These are phyloP conservation scores for Reticulitermes speratus DNA, from an alignment of 1,140 invertebrate species.

Conservation along the genomic window DNA sequence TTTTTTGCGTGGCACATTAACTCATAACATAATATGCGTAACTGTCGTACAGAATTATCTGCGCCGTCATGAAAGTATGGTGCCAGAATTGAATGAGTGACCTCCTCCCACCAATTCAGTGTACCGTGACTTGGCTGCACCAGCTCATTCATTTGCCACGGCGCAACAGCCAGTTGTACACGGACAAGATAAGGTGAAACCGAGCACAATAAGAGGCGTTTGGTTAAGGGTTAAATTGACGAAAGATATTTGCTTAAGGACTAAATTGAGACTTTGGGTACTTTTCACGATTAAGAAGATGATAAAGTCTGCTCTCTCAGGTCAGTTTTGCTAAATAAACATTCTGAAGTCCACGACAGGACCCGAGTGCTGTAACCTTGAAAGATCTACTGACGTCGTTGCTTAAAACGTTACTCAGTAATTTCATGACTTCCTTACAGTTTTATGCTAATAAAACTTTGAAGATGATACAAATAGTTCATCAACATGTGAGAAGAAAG, in stretches of 20 bases:
- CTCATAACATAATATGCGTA: not conserved
- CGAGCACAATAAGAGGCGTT: too few relatives aligned
- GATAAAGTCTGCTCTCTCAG: not conserved
- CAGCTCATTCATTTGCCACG: not conserved
- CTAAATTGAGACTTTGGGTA: not conserved
- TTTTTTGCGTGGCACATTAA: not conserved
- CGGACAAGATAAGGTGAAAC: not conserved
- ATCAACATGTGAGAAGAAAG: not conserved
- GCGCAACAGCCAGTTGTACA: not conserved
- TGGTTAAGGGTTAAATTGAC: too few relatives aligned
- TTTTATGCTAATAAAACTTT: not conserved
- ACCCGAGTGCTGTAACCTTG: not conserved
- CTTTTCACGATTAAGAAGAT: not conserved
- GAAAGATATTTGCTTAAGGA: too few relatives aligned
- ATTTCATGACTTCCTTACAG: not conserved
- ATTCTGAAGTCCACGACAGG: not conserved
- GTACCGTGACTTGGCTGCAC: slow-evolving; percentile 7
- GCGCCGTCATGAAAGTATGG: not conserved
- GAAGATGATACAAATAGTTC: not conserved
- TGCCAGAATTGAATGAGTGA: not conserved
- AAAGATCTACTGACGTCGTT: not conserved
- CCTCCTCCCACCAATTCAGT: not conserved
- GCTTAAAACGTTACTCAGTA: not conserved
- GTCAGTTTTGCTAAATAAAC: not conserved
- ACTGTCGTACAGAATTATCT: not conserved